A percentile compares a stretch with the other conserved stretches of the same genome.
phyloP scores from a whole-genome alignment of 2,113 vertebrate species.

The Dipodomys stephensi region DNA sequence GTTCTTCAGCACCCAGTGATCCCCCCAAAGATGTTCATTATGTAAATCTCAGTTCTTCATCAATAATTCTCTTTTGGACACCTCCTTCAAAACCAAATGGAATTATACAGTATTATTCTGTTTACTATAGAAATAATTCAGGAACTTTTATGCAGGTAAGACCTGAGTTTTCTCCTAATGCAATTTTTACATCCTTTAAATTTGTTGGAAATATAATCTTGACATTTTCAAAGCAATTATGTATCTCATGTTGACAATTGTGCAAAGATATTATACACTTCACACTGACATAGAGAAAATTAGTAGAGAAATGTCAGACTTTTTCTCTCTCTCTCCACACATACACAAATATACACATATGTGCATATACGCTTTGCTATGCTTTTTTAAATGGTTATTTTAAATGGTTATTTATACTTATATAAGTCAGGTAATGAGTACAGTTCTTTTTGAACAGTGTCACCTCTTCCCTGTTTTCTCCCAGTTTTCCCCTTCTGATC shows the following conservation, averaged over 20 bases:
- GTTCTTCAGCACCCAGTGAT: constrained; percentile 91
- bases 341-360: too few relatives aligned
- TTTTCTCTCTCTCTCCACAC: too few relatives aligned
- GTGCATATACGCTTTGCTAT: too few relatives aligned
- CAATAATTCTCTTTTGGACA: constrained; percentile 91
- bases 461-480: too few relatives aligned
- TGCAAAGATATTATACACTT: neutral
- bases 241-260: constrained; percentile 37
- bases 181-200: neutral
- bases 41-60: constrained; percentile 90
- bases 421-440: too few relatives aligned
- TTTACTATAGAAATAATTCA: constrained; percentile 90
- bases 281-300: neutral
- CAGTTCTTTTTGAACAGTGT: too few relatives aligned
- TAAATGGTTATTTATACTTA: too few relatives aligned
- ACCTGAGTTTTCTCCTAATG: constrained; percentile 54
- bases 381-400: too few relatives aligned
- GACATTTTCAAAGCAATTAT: neutral
- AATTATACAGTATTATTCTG: constrained; percentile 90
- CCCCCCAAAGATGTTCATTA: constrained; percentile 91
- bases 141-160: constrained; percentile 90
- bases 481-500: too few relatives aligned
- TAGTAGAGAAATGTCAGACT: neutral
- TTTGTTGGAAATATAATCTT: neutral
- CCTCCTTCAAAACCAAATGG: constrained; percentile 94